Evolutionary conservation across 2,113 vertebrate species (phyloP), one percentile per base, ranked within the genome.

Genomic region (Trematomus loennbergii): DNA sequence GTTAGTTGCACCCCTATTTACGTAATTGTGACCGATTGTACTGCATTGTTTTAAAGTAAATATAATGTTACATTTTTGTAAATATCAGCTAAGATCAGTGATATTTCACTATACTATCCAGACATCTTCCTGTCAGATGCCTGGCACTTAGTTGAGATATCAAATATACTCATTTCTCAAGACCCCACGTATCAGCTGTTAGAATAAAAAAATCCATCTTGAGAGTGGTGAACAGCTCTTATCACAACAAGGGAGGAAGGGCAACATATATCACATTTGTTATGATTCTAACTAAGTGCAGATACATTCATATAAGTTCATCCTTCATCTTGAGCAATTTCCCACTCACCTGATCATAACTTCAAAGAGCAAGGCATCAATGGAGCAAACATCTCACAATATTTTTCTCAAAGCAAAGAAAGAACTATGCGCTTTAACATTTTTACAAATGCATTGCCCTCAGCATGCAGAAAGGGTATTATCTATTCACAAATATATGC

Each of bases 341-440:
- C 63, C 59, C 36, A 18, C 78, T 65, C 18, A 46, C 64, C 54
- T 66, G 53, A 66, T 86, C 75, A 63, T 52, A 20, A 52, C 59
- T 66, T 40, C 25, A 72, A 61, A 46, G 55, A 3, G 61, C 20
- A 0, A 66, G 17, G 49, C 48, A 40, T 58, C 65, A 57, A n/a
- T 25, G 58, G 12, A 33, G 46, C 58, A 40, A 20, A 33, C 55
- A 50, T 17, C 57, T 46, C 57, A 67, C 69, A 57, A 58, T 22
- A 45, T 68, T 46, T 60, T 36, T 45, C 40, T 52, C 20, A 48
- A 55, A 70, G 67, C 75, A 29, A 50, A 20, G 3, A 45, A 18
- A 67, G 33, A 59, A 16, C 52, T 64, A 17, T 29, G 29, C 58
- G n/a, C 20, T 12, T 43, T 25, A 6, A 4, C 22, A n/a, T 45